A percentile compares a stretch with the other conserved stretches of the same genome.
These are phyloP conservation scores for Mesodorylaimus sp. DNA, from an alignment of 2,888 invertebrate species.

Conservation along the genomic window DNA sequence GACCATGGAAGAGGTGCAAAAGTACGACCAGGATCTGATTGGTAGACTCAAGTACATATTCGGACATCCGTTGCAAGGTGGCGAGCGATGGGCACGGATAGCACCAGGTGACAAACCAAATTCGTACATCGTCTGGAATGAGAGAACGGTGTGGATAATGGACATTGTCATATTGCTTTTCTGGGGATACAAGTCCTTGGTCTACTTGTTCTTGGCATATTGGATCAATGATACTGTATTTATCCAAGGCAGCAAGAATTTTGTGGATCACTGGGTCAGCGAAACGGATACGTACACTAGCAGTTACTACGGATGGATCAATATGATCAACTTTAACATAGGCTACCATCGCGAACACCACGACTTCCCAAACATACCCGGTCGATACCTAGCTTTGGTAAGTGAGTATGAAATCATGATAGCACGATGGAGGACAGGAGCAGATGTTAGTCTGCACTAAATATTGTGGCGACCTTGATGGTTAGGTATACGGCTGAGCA, in stretches of 20 bases:
- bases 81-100: constrained; percentile 4
- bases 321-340: constrained; percentile 9
- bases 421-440: no score
- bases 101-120: background rate
- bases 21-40: constrained; percentile 4
- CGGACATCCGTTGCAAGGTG: constrained; percentile 1
- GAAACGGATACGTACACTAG: constrained; percentile 3
- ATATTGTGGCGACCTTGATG: no score
- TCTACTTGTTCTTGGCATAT: constrained; percentile 7
- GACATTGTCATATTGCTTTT: background rate
- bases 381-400: constrained; percentile 9
- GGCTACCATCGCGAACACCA: constrained; percentile 11
- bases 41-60: constrained; percentile 5
- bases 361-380: constrained; percentile 10
- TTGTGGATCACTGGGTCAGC: constrained; percentile 9
- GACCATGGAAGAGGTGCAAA: constrained; percentile 1
- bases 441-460: no score
- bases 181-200: constrained; percentile 3
- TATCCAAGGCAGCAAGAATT: constrained; percentile 11
- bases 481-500: no score
- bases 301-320: constrained; percentile 8
- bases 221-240: constrained; percentile 10
- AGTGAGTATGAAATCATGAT: no score
- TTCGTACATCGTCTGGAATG: constrained; percentile 3
- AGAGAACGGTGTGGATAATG: background rate